Base-by-base conservation (phyloP, 2,888 invertebrate genomes). In the Campoletis raptor region DNA sequence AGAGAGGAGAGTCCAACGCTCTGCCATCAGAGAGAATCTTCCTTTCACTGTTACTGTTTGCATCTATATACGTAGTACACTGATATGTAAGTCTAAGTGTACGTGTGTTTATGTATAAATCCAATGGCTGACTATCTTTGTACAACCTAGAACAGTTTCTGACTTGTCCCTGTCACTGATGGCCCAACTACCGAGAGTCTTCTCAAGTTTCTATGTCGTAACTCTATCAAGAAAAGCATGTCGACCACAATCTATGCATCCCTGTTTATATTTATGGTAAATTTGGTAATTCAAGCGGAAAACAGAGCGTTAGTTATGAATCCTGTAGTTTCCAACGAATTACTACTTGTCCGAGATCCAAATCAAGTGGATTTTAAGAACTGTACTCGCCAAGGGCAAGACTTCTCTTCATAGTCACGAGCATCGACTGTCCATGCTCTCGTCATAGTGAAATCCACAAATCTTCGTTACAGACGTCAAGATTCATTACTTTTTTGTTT, bases 11-110 rank as follows among this genome's bases (percentile, higher is more conserved):
- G 85, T 73, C 74, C 78, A 82, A 79, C n/a, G 73, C 69, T 73
- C 69, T 48, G 82, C 37, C 85, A 69, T 69, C 77, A 21, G 48
- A 52, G 78, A 74, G 78, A 86, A 83, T 86, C 80, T 81, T 57
- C 86, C 86, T 86, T 86, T 86, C 83, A 83, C 86, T 83, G 73
- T 36, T 40, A 69, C 52, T 21, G 42, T 79, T 40, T 7, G 48
- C 77, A 48, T 36, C 37, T 12, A n/a, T 52, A 37, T 52, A n/a
- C 36, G 15, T 30, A 0, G 15, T 30, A 0, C 9, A 18, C 18
- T 15, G 24, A 37, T 40, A 30, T 67, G 45, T 52, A 64, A n/a
- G 42, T 15, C 24, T 52, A 36, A 9, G 18, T 52, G 15, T 45
- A 8, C 66, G 3, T 45, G 12, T 45, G 4, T 48, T 30, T 15